Base-by-base conservation (phyloP, 2,888 invertebrate genomes). In the Sinopyrophorus schimmeli region DNA sequence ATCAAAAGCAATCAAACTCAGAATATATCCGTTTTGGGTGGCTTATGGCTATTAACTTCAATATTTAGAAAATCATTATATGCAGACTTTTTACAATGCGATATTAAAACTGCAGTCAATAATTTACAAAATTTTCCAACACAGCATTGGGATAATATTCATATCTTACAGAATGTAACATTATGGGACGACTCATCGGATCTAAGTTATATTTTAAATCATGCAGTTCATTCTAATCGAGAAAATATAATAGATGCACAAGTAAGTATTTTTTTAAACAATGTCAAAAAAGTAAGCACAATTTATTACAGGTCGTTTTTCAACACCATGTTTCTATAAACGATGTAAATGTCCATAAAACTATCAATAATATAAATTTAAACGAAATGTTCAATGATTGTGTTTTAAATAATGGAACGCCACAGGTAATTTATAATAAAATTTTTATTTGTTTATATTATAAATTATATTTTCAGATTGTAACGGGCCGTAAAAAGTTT, bases 361-460 rank as follows among this genome's bases (percentile, higher is more conserved):
- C 49, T 15, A 61, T 73, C 24, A 72, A 72, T 51, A 56, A 57
- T 26, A 41, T 72, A 11, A 56, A 69, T 54, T 50, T 73, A 4
- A 44, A 56, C 18, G 58, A 64, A 37, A 60, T 72, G 38, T 47
- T 67, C 5, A 53, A 68, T 6, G 73, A 73, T 54, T 67, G 69
- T 11, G 53, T 73, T 42, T 40, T 69, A 10, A 57, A 49, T 40
- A 60, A 63, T 18, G 56, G 49, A 15, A 44, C 56, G 17, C 57
- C 63, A 37, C 71, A 71, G 61, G 70, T 70, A 55, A 54, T 15
- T 35, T 10, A 9, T 9, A 3, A 9, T 26, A 7, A 9, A 26
- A 4, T 26, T n/a, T n/a, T 3, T 4, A 26, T 26, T 7, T 44
- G 5, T 16, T 30, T 42, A 16, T n/a, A n/a, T n/a, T n/a, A n/a